Percentiles rank a stretch among this genome's conserved stretches.
Evolutionary conservation across 2,797 vertebrate genomes (phyloP).

Genomic region (Onychomys arenicola): DNA sequence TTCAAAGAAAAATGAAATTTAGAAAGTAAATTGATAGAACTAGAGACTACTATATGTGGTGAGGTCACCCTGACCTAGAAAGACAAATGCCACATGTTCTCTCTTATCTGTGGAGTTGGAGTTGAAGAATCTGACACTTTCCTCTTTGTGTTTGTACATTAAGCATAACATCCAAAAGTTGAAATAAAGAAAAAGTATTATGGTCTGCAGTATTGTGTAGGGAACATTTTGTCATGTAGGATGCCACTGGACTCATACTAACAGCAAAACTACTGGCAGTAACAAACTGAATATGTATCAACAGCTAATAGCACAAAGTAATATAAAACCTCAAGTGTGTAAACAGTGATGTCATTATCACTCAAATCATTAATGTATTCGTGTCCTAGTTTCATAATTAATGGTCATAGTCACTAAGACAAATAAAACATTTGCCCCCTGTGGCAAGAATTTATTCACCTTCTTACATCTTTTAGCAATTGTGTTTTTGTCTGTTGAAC

Average conservation of each 20-base stretch:
- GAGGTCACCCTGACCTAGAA: not conserved
- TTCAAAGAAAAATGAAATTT: not conserved
- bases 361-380: not conserved
- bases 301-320: not conserved
- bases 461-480: not conserved
- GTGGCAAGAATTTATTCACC: not conserved
- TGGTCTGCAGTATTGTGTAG: not conserved
- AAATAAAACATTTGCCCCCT: not conserved
- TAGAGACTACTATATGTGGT: not conserved
- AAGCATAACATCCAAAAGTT: not conserved
- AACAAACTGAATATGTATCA: not conserved
- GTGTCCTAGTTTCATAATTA: not conserved
- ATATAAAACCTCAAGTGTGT: not conserved
- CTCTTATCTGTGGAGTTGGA: not conserved
- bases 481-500: slow-evolving; percentile 22
- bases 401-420: not conserved
- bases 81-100: not conserved
- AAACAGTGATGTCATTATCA: not conserved
- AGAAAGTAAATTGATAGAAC: not conserved
- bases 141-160: slow-evolving; percentile 5
- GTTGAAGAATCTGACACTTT: not conserved
- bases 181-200: not conserved
- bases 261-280: not conserved
- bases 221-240: not conserved
- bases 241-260: not conserved